Evolutionary conservation across 2,888 invertebrate genomes (phyloP).

Genomic region (Phengaris arion): DNA sequence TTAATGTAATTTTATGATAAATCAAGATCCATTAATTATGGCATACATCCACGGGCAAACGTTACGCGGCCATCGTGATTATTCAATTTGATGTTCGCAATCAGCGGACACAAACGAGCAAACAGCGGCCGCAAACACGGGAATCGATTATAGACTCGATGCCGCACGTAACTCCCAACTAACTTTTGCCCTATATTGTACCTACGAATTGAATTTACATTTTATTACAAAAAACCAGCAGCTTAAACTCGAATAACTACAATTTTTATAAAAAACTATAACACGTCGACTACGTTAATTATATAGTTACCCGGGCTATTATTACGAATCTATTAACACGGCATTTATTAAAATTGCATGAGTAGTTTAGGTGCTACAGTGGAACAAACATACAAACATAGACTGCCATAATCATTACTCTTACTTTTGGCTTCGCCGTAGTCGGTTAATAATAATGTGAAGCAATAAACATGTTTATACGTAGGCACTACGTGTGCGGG

Average conservation of each 20-base stretch:
- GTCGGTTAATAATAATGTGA: too few species aligned
- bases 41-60: slow-evolving; percentile 20
- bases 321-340: too few species aligned
- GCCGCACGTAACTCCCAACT: slow-evolving; percentile 35
- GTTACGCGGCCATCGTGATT: slow-evolving; percentile 58
- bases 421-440: too few species aligned
- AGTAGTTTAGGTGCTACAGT: too few species aligned
- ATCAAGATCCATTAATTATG: slow-evolving; percentile 31
- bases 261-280: too few species aligned
- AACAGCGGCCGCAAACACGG: slow-evolving; percentile 70
- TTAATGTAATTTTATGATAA: slow-evolving; percentile 29
- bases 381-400: too few species aligned
- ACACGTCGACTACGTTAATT: too few species aligned
- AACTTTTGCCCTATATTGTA: slow-evolving; percentile 22
- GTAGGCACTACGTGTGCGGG: neutral
- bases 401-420: too few species aligned
- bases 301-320: too few species aligned
- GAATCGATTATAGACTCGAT: slow-evolving; percentile 70
- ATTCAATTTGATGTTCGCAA: slow-evolving; percentile 75
- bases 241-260: too few species aligned
- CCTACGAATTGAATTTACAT: neutral
- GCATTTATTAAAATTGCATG: too few species aligned
- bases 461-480: too few species aligned
- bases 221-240: neutral
- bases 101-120: slow-evolving; percentile 73